Base-by-base conservation (phyloP, 2,888 invertebrate genomes). In the Amblyjoppa proteus region DNA sequence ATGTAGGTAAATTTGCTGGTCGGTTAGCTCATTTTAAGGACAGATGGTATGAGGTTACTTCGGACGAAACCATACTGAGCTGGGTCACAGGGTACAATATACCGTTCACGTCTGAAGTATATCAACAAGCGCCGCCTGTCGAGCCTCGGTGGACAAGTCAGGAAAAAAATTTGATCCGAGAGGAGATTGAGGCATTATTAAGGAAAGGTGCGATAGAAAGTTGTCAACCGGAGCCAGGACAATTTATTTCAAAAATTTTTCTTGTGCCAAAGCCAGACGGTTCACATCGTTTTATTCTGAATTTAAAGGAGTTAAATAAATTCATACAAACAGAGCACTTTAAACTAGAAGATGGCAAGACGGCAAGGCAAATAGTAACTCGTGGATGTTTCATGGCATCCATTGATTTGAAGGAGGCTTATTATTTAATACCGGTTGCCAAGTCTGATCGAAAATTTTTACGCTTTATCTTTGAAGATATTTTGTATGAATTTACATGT, bases 11-110 rank as follows among this genome's bases (percentile, higher is more conserved):
- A 75, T 77, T 87, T 89, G 81, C 86, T 11, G 85, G 86, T 69
- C 66, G 85, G 2, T 49, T 88, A 2, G 78, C 25, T 51, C 49
- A 1, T 9, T 88, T 85, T 64, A 25, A 64, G 0, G 25, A 16
- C 2, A 31, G 34, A 11, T 88, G 86, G 88, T 25, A 25, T 5
- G 58, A 84, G 20, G 66, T 88, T 0, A 83, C 85, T 2, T 81
- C 81, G 34, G 87, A 88, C 56, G 58, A 66, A 71, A 70, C 77
- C 45, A 80, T 88, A 20, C 38, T 88, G 79, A 85, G 79, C 66
- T 88, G 88, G 87, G 61, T 83, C 7, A 73, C 28, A 61, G 88
- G 82, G 0, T 85, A 79, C n/a, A 81, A 66, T 56, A 88, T 88
- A 45, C 86, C 83, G 0, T 84, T 85, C 25, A 38, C 61, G 34